Conservation (phyloP, 2,888 invertebrate species). For the Rhagophthalmus giganteus region DNA sequence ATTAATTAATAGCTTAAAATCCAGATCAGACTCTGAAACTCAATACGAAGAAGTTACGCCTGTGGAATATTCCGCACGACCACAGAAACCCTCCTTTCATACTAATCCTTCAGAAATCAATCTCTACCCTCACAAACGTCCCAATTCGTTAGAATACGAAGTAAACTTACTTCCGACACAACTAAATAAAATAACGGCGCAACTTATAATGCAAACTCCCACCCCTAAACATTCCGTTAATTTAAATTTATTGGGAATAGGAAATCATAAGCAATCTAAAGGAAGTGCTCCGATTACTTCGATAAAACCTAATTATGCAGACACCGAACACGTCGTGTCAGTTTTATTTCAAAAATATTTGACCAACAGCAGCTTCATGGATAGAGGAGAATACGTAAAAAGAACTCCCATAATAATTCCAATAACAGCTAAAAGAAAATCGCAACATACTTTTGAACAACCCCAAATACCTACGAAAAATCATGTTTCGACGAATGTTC, state of each 20-base stretch:
- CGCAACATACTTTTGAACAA: constrained; percentile 4
- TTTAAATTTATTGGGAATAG: constrained; percentile 23
- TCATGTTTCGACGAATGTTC: not conserved
- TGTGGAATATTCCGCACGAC: constrained; percentile 12
- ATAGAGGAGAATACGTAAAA: constrained; percentile 17
- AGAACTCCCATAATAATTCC: constrained; percentile 10
- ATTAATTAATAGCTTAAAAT: constrained; percentile 24
- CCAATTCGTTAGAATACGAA: constrained; percentile 17
- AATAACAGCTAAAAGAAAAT: constrained; percentile 7
- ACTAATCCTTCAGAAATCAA: constrained; percentile 6
- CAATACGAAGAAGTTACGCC: constrained; percentile 7
- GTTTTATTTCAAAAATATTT: constrained; percentile 30
- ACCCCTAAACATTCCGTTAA: constrained; percentile 21
- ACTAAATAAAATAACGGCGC: constrained; percentile 29
- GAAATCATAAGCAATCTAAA: constrained; percentile 16
- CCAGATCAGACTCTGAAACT: constrained; percentile 8
- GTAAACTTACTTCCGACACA: constrained; percentile 24
- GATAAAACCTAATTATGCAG: constrained; percentile 9
- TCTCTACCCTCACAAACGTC: constrained; percentile 1
- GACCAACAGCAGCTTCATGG: constrained; percentile 24
- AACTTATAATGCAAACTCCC: constrained; percentile 26
- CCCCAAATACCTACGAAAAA: not conserved
- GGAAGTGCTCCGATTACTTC: constrained; percentile 1
- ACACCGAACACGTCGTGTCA: constrained; percentile 23
- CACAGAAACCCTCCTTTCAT: constrained; percentile 12